These are phyloP conservation scores for Sebastes fasciatus DNA, from an alignment of 2,113 vertebrate genomes.

Conservation along the genomic window DNA sequence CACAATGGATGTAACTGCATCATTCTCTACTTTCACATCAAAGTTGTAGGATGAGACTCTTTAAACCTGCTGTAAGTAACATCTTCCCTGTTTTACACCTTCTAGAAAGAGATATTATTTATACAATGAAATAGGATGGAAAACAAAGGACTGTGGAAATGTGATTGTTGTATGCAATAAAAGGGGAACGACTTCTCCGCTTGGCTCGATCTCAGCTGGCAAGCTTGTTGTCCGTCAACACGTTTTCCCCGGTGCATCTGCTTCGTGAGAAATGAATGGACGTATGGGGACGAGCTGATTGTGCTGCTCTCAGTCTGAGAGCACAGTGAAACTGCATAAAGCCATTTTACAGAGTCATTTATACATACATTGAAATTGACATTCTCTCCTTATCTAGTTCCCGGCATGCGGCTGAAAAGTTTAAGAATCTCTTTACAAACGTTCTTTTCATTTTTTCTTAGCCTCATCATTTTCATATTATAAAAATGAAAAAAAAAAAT, in stretches of 20 bases:
- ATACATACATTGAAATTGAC: slow-evolving; percentile 51
- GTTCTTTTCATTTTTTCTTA: slow-evolving; percentile 51
- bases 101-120: slow-evolving; percentile 6
- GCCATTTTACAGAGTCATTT: slow-evolving; percentile 45
- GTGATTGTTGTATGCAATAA: background rate
- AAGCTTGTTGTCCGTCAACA: slow-evolving; percentile 34
- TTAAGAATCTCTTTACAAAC: slow-evolving; percentile 60
- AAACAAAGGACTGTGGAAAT: slow-evolving; percentile 32
- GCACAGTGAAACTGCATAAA: slow-evolving; percentile 35
- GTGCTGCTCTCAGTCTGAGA: slow-evolving; percentile 38
- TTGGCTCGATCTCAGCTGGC: slow-evolving; percentile 44
- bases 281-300: slow-evolving; percentile 45
- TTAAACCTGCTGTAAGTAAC: background rate
- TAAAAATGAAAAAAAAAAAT: slow-evolving; percentile 51
- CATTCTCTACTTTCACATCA: background rate
- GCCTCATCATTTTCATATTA: slow-evolving; percentile 59
- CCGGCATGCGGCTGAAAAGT: slow-evolving; percentile 53
- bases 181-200: slow-evolving; percentile 23
- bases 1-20: background rate
- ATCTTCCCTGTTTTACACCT: slow-evolving; percentile 1
- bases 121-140: background rate
- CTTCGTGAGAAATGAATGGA: slow-evolving; percentile 46
- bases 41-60: background rate
- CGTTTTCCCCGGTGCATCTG: slow-evolving; percentile 15
- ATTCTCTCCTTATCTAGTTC: slow-evolving; percentile 68